These are phyloP conservation scores for Drosophila rufa DNA, from an alignment of 1,140 invertebrate species.

Conservation along the genomic window DNA sequence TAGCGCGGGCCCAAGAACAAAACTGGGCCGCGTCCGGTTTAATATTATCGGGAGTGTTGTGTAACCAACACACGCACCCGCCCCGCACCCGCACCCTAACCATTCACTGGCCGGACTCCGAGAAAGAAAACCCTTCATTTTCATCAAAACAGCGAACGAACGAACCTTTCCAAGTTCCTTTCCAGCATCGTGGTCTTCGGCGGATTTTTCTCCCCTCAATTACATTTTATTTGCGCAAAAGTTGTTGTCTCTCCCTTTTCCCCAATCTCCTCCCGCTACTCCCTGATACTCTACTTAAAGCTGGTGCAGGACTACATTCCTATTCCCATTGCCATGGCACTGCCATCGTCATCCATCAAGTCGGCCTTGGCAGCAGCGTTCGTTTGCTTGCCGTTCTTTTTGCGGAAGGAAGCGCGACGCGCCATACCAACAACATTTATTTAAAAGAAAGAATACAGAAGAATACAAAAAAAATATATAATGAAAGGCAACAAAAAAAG, in stretches of 20 bases:
- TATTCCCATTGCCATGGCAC: conserved; percentile 48
- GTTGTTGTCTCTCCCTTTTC: conserved; percentile 26
- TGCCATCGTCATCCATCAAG: conserved; percentile 58
- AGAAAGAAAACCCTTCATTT: conserved; percentile 19
- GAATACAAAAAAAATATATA: conserved; percentile 37
- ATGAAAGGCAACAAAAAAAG: conserved; percentile 61
- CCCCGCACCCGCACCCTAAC: neutral
- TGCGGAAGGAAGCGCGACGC: conserved; percentile 59
- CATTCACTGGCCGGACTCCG: neutral
- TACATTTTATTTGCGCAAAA: conserved; percentile 76
- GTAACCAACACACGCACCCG: conserved; percentile 10
- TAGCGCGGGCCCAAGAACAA: conserved; percentile 10
- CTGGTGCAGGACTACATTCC: conserved; percentile 35
- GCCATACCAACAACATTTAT: conserved; percentile 64
- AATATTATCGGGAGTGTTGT: conserved; percentile 24
- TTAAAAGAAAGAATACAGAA: conserved; percentile 38
- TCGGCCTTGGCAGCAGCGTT: conserved; percentile 32
- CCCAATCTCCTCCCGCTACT: conserved; percentile 7
- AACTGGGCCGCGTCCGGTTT: conserved; percentile 47
- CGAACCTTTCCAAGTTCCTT: conserved; percentile 27
- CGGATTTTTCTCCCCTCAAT: conserved; percentile 64
- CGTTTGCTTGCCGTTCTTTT: conserved; percentile 15
- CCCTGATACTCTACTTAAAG: conserved; percentile 7
- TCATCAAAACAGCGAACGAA: conserved; percentile 16
- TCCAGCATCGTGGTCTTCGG: conserved; percentile 35